Evolutionary conservation across 92 coral and sea anemone species (phyloP).

Genomic region (Ricordea florida): DNA sequence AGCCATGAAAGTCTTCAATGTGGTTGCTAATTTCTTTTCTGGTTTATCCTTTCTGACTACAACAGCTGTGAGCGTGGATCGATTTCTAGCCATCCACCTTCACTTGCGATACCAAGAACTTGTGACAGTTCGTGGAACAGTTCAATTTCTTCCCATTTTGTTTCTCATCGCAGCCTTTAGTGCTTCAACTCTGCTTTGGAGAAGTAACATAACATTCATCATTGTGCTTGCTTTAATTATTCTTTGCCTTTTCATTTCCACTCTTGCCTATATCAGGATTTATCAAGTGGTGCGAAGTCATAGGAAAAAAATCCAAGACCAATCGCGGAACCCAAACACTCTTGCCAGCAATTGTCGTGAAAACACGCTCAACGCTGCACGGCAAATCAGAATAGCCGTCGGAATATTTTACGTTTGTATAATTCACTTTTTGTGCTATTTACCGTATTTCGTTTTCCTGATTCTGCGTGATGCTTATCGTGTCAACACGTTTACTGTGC

Average conservation of each 20-base stretch:
- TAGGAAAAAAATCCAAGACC: neutral
- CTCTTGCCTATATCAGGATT: neutral
- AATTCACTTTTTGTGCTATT: neutral
- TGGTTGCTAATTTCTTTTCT: neutral
- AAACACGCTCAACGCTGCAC: neutral
- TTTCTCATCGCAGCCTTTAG: neutral
- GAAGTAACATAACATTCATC: neutral
- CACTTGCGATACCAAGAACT: neutral
- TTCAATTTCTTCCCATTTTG: neutral
- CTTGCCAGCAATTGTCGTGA: neutral
- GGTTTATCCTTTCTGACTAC: neutral
- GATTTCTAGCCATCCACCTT: neutral
- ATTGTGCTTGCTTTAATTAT: neutral
- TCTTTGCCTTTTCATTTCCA: neutral
- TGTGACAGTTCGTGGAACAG: neutral
- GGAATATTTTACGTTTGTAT: constrained; percentile 4
- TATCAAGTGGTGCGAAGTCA: neutral
- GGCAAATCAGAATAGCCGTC: neutral
- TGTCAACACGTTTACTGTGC: neutral
- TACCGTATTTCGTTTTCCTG: constrained; percentile 9
- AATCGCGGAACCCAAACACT: neutral
- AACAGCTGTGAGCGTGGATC: neutral
- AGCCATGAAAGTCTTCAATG: neutral
- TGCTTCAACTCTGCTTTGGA: neutral
- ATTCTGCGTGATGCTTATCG: constrained; percentile 9